Evolutionary conservation across 2,797 vertebrate genomes (phyloP).

Genomic region (Helicolenus hilgendorfi): DNA sequence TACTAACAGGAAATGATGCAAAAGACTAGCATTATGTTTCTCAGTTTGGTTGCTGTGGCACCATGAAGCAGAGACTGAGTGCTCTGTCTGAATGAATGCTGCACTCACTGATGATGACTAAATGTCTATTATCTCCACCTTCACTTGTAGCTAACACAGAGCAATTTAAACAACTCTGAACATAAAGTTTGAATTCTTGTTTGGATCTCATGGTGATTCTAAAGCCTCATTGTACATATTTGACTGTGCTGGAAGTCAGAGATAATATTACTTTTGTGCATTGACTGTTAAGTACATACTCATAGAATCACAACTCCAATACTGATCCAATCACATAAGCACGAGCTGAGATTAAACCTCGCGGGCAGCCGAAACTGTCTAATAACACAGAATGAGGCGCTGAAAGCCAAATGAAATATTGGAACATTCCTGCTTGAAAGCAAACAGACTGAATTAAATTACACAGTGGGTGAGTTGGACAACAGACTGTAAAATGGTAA

Average conservation of each 20-base stretch:
- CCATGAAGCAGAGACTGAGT: neutral
- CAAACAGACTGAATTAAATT: conserved; percentile 31
- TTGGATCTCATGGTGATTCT: neutral
- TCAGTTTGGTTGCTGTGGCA: neutral
- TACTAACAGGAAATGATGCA: neutral
- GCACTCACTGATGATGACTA: neutral
- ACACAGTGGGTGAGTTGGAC: conserved; percentile 34
- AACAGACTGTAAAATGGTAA: conserved; percentile 4
- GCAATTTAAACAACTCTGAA: neutral
- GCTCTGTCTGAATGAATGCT: neutral
- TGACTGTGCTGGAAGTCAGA: neutral
- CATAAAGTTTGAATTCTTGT: neutral
- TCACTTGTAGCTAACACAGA: neutral
- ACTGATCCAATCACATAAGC: conserved; percentile 32
- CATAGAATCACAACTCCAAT: neutral
- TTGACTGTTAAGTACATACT: neutral
- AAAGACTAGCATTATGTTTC: neutral
- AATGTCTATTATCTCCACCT: neutral
- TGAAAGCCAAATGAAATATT: conserved; percentile 45
- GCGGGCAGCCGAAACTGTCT: conserved; percentile 21
- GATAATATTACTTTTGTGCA: neutral
- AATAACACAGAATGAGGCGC: conserved; percentile 1
- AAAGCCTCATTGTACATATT: neutral
- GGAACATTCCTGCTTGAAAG: conserved; percentile 21
- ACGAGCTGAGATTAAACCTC: conserved; percentile 39